Percentiles rank a stretch among this genome's conserved stretches.
Evolutionary conservation across 2,113 vertebrate species (phyloP).

Genomic region (Callionymus lyra): DNA sequence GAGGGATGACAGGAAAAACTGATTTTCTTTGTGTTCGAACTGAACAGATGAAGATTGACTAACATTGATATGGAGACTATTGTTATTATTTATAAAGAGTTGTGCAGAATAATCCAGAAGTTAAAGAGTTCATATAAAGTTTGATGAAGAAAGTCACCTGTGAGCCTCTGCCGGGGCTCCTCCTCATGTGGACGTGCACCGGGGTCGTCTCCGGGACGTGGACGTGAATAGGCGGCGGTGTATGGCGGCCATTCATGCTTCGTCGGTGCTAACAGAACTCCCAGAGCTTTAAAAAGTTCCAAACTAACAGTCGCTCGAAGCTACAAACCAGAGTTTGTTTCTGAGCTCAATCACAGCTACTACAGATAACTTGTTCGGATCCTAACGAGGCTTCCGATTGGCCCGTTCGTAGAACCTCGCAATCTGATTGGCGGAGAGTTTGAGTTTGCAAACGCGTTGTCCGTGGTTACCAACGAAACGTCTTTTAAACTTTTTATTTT

Average conservation of each 20-base stretch:
- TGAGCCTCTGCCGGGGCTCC: constrained; percentile 59
- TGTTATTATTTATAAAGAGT: too few relatives aligned
- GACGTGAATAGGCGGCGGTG: constrained; percentile 82
- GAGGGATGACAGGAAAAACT: too few relatives aligned
- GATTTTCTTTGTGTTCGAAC: too few relatives aligned
- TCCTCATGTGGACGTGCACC: constrained; percentile 88
- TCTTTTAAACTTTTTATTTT: too few relatives aligned
- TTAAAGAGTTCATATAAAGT: too few relatives aligned
- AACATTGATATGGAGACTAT: too few relatives aligned
- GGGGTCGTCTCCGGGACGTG: constrained; percentile 87
- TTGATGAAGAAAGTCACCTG: constrained; percentile 32
- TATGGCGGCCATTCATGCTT: constrained; percentile 80
- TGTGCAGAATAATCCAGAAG: background rate
- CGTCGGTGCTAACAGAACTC: background rate
- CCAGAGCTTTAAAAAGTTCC: too few relatives aligned
- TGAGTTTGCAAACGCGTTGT: constrained; percentile 28
- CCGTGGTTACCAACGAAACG: constrained; percentile 37
- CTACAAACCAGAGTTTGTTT: too few relatives aligned
- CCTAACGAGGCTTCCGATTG: constrained; percentile 31
- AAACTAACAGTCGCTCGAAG: too few relatives aligned
- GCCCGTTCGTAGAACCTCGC: constrained; percentile 20
- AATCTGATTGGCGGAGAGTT: constrained; percentile 50
- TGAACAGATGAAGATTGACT: too few relatives aligned
- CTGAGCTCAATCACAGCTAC: background rate
- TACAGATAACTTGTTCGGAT: background rate